Evolutionary conservation across 2,888 invertebrate species (phyloP).

Genomic region (Abrostola triplasia): DNA sequence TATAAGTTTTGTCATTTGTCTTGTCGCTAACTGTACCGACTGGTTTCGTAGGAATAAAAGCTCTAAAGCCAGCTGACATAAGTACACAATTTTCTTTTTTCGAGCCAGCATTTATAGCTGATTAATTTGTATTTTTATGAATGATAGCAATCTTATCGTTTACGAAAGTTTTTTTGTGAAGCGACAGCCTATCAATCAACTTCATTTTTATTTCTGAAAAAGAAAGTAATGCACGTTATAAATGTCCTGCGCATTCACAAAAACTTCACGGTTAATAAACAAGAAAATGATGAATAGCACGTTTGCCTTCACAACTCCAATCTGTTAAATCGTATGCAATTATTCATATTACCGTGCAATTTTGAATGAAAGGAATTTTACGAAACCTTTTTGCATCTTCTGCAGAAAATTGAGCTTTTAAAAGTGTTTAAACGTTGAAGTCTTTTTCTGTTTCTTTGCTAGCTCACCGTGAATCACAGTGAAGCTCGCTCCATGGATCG

Average conservation of each 20-base stretch:
- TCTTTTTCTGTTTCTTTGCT: not conserved
- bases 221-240: constrained; percentile 32
- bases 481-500: no score
- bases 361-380: not conserved
- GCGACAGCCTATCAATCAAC: constrained; percentile 14
- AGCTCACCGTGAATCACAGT: not conserved
- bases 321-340: constrained; percentile 20
- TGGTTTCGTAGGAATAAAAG: constrained; percentile 14
- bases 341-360: not conserved
- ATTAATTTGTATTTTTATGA: not conserved
- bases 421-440: not conserved
- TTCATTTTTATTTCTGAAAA: constrained; percentile 13
- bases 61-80: constrained; percentile 2
- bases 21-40: constrained; percentile 19
- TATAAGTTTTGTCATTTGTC: constrained; percentile 39
- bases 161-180: not conserved
- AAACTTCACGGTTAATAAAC: constrained; percentile 36
- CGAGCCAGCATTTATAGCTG: not conserved
- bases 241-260: constrained; percentile 30
- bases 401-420: not conserved
- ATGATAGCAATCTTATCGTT: not conserved
- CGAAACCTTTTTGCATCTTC: not conserved
- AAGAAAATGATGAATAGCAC: constrained; percentile 31
- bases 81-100: not conserved
- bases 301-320: constrained; percentile 14